A percentile compares a stretch with the other conserved stretches of the same genome.
phyloP scores from a whole-genome alignment of 2,888 invertebrate species.

The Cheilosia scutellata region DNA sequence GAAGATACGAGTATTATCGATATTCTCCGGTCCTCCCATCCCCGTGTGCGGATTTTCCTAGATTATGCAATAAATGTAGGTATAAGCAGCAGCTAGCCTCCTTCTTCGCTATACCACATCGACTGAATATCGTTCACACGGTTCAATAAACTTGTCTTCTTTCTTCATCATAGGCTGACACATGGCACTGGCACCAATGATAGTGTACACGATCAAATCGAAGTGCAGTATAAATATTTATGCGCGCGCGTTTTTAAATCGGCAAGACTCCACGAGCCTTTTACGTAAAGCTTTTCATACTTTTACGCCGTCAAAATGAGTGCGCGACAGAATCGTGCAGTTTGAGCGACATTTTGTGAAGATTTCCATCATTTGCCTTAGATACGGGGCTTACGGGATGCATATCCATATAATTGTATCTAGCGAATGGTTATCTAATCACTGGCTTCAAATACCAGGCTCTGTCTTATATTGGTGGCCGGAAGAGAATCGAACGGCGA shows the following conservation, averaged over 20 bases:
- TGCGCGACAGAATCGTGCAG: constrained; percentile 66
- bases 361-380: constrained; percentile 29
- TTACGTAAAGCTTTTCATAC: constrained; percentile 28
- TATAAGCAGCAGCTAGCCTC: constrained; percentile 16
- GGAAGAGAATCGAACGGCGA: constrained; percentile 59
- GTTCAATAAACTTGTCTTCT: constrained; percentile 75
- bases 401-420: constrained; percentile 44
- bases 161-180: constrained; percentile 63
- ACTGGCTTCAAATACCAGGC: constrained; percentile 17
- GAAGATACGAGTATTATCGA: constrained; percentile 33
- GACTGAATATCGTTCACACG: constrained; percentile 65
- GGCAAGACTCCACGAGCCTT: constrained; percentile 63
- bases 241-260: constrained; percentile 42
- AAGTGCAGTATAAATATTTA: constrained; percentile 68
- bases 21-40: constrained; percentile 9
- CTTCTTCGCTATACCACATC: constrained; percentile 23
- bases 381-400: constrained; percentile 3
- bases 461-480: constrained; percentile 44
- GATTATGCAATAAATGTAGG: constrained; percentile 66
- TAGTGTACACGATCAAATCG: constrained; percentile 35
- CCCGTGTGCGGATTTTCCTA: constrained; percentile 25
- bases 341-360: constrained; percentile 50
- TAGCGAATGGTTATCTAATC: constrained; percentile 62
- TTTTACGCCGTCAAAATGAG: constrained; percentile 36
- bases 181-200: constrained; percentile 30